Evolutionary conservation across 2,888 invertebrate genomes (phyloP), one percentile per base, ranked within the genome.

Genomic region (Saturnia japonica): DNA sequence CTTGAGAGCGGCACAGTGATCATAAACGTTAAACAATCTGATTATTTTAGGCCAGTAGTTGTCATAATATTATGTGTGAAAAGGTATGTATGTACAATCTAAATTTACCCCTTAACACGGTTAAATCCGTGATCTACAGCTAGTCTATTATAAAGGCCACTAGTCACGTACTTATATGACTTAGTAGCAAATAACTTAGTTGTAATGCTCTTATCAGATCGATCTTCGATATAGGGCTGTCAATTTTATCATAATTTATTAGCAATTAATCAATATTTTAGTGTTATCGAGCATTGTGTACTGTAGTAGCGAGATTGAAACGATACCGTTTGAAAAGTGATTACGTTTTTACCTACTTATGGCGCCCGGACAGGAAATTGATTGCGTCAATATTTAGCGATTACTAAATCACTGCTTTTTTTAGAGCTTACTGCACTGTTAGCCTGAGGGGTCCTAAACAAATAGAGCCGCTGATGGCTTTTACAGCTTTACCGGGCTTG

Each of bases 221-320:
- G 72, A 75, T 74, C 78, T 71, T 68, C 67, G 83, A 82, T 84
- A 83, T 69, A 71, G 22, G 28, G 70, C 78, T 83, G 85, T 80
- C 85, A 77, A 42, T 72, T 9, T 70, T 81, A 85, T 85, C 86
- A 79, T 85, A 80, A 85, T 84, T 79, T 80, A 85, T 85, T 82
- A 82, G 76, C 77, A 83, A 83, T 85, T 83, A 85, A 85, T 83
- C 81, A 85, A 83, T 80, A 66, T 80, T 77, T 75, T 70, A 73
- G 69, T 72, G 68, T 73, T 74, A 76, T 75, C 76, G 14, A 62
- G 70, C 72, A 73, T 71, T 66, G 75, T 75, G 75, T 75, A 75
- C 67, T 68, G 68, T 73, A 72, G 77, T 77, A 76, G 76, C 75
- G 51, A 75, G 74, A 76, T 68, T 68, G 6, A 12, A 47, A 25